Conservation (phyloP, 2,888 invertebrate species). For the Congeria kusceri region DNA sequence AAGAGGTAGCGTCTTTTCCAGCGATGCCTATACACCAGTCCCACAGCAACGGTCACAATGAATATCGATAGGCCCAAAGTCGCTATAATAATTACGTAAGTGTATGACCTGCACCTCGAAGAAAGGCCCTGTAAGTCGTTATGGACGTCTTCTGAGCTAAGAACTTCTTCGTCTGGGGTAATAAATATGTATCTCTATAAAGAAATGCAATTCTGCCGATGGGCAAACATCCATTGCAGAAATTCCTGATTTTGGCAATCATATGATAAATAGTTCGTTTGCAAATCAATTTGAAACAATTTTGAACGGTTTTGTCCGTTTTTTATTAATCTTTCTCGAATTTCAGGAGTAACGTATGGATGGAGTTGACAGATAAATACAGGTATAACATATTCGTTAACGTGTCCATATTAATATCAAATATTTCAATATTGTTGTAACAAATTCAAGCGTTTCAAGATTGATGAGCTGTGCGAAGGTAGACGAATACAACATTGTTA, state of each 20-base stretch:
- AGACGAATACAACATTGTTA: neutral
- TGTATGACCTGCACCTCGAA: conserved; percentile 27
- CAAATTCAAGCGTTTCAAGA: conserved; percentile 25
- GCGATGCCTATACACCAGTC: conserved; percentile 45
- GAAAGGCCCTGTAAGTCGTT: neutral
- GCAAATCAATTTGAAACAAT: conserved; percentile 33
- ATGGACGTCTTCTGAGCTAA: conserved; percentile 3
- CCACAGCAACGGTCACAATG: conserved; percentile 29
- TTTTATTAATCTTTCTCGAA: too few relatives aligned
- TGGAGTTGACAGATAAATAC: conserved; percentile 28
- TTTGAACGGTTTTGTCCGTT: too few relatives aligned
- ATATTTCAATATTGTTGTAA: conserved; percentile 31
- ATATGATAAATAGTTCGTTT: conserved; percentile 25
- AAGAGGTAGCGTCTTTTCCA: conserved; percentile 60
- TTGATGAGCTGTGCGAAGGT: neutral
- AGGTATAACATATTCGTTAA: conserved; percentile 27
- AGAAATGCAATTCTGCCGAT: conserved; percentile 5
- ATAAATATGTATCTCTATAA: neutral
- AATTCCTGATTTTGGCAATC: conserved; percentile 29
- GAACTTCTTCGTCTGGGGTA: neutral
- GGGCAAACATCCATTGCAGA: conserved; percentile 33
- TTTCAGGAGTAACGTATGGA: conserved; percentile 9
- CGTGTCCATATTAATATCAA: neutral
- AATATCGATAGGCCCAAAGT: conserved; percentile 33
- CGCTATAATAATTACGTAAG: conserved; percentile 11